Percentiles rank a stretch among this genome's conserved stretches.
These are phyloP conservation scores for Gymnogyps californianus DNA, from an alignment of 2,113 vertebrate species.

Conservation along the genomic window DNA sequence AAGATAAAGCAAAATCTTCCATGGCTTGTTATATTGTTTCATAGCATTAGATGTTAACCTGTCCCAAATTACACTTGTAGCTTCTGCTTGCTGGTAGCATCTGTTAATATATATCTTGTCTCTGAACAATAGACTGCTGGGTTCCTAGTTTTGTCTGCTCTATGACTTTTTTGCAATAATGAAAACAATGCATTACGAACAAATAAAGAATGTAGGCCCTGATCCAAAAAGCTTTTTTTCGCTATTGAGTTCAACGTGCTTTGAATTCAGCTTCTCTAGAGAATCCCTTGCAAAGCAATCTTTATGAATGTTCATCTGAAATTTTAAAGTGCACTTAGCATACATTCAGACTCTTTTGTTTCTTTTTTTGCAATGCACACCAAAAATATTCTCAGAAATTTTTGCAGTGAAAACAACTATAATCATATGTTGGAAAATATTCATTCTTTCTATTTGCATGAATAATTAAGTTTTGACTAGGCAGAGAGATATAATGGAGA, in stretches of 20 bases:
- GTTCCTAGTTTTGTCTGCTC: not conserved
- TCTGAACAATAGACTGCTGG: not conserved
- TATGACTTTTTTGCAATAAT: not conserved
- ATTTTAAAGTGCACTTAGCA: conserved; percentile 28
- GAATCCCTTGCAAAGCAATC: not conserved
- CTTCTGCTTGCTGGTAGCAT: not conserved
- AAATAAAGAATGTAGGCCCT: not conserved
- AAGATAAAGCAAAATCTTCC: not conserved
- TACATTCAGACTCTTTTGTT: not conserved
- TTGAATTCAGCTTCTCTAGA: conserved; percentile 3
- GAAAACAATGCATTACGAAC: not conserved
- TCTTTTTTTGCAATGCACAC: not conserved
- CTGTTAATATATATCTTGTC: not conserved
- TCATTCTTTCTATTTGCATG: conserved; percentile 7
- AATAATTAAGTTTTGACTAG: conserved; percentile 33
- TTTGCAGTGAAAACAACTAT: not conserved
- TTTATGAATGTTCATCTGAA: conserved; percentile 21
- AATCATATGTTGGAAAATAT: conserved; percentile 19
- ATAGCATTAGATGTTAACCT: not conserved
- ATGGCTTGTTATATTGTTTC: not conserved
- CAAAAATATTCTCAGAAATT: not conserved
- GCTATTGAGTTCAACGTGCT: not conserved
- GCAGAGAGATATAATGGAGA: not conserved
- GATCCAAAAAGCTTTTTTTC: not conserved
- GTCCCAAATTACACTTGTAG: not conserved